phyloP scores from a whole-genome alignment of 1,140 invertebrate species.

The Dinothrombium tinctorium region DNA sequence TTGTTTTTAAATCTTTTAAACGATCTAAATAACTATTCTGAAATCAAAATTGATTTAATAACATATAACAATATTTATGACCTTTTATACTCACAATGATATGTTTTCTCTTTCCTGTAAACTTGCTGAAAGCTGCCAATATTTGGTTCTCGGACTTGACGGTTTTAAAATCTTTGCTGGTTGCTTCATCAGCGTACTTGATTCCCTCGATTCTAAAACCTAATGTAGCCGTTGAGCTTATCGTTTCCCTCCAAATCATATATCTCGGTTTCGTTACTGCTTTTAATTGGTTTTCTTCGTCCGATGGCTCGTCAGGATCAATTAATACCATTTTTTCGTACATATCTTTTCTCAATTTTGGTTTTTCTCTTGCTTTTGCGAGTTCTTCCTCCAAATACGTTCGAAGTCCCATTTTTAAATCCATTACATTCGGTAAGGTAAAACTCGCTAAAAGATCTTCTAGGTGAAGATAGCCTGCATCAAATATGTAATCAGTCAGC shows the following conservation, averaged over 20 bases:
- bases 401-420: slow-evolving; percentile 80
- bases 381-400: slow-evolving; percentile 86
- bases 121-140: slow-evolving; percentile 50
- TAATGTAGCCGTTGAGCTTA: slow-evolving; percentile 76
- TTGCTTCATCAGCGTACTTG: slow-evolving; percentile 52
- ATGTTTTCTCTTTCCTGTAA: slow-evolving; percentile 49
- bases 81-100: slow-evolving; percentile 36
- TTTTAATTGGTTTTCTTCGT: slow-evolving; percentile 61
- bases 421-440: slow-evolving; percentile 76
- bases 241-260: slow-evolving; percentile 93
- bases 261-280: slow-evolving; percentile 85
- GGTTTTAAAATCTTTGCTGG: slow-evolving; percentile 90
- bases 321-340: slow-evolving; percentile 96
- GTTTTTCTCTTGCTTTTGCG: slow-evolving; percentile 77
- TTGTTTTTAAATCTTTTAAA: slow-evolving; percentile 18
- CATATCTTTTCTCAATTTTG: slow-evolving; percentile 81
- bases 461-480: slow-evolving; percentile 48
- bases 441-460: slow-evolving; percentile 79
- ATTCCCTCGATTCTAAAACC: slow-evolving; percentile 92
- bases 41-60: background rate
- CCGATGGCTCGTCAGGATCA: slow-evolving; percentile 61
- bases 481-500: slow-evolving; percentile 4
- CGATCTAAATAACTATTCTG: slow-evolving; percentile 16
- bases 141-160: slow-evolving; percentile 60
- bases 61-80: background rate